phyloP scores from a whole-genome alignment of 2,797 vertebrate species.

The Hypotaenidia okinawae region DNA sequence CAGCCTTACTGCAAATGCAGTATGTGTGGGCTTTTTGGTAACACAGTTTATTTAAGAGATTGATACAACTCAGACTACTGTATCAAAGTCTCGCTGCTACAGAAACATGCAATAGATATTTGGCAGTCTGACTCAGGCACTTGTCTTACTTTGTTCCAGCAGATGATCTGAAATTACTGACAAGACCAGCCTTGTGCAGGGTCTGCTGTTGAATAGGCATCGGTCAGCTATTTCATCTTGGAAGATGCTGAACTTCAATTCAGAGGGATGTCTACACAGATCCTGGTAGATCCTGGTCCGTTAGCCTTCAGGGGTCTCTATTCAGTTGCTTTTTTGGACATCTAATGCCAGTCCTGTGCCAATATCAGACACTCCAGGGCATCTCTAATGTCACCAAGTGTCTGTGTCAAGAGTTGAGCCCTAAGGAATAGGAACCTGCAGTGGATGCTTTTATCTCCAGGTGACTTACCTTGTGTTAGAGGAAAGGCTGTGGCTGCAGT shows the following conservation, averaged over 20 bases:
- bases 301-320: neutral
- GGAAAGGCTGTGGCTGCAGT: neutral
- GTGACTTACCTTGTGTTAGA: neutral
- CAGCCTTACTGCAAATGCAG: constrained; percentile 36
- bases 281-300: neutral
- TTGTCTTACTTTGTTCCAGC: constrained; percentile 23
- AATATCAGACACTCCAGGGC: neutral
- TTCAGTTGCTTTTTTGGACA: neutral
- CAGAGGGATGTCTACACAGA: neutral
- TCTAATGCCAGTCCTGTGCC: rapidly evolving
- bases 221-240: neutral
- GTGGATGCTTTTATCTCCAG: neutral
- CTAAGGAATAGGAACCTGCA: neutral
- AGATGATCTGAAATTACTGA: neutral
- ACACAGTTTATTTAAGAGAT: constrained; percentile 41
- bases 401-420: neutral
- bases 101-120: constrained; percentile 34
- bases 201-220: neutral
- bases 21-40: constrained; percentile 58
- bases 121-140: neutral
- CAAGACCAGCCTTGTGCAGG: neutral
- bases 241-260: neutral
- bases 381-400: neutral
- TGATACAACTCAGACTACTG: constrained; percentile 33
- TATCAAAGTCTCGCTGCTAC: constrained; percentile 27